Evolutionary conservation across 1,140 invertebrate species (phyloP), one percentile per base, ranked within the genome.

Genomic region (Macrostomum lignano): DNA sequence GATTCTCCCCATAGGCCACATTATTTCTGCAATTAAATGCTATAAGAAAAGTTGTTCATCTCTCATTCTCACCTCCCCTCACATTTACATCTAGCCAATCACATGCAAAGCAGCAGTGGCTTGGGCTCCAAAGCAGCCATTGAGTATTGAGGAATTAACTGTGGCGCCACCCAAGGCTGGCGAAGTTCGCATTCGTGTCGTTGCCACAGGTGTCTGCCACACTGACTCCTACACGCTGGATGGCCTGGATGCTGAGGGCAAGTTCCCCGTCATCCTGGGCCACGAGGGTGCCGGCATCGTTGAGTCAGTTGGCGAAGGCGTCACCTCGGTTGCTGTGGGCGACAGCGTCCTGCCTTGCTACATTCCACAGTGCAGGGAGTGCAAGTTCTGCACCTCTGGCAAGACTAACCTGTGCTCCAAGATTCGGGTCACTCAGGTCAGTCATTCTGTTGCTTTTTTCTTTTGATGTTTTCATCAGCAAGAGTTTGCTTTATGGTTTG

Each of bases 351-450:
- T 98, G 39, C 86, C 86, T 5, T 53, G 88, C 17, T 96, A 93
- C 46, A 73, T 86, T 40, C 86, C 88, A 2, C 84, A 96, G 55
- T 98, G 88, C 55, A 65, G 71, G 24, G 70, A 81, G 4, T 98
- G 91, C 59, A 86, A 93, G 52, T 94, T 86, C 55, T 98, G 91
- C 52, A 70, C 72, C 38, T 84, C 72, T 38, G 67, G 71, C 0
- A 94, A 93, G 55, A 96, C 86, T 2, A 98, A 98, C 63, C 57
- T 98, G 2, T 98, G 91, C 49, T 69, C 74, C 44, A 88, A 81
- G 60, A 84, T 96, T 31, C 9, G 9, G n/a, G 23, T 24, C 9
- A 9, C n/a, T 24, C 9, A 24, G n/a, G n/a, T 24, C 9, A 24
- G n/a, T n/a, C 23, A 24, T 24, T 24, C n/a, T n/a, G n/a, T 9